Percentiles rank a stretch among this genome's conserved stretches.
Evolutionary conservation across 2,797 vertebrate genomes (phyloP).

Genomic region (Clamator glandarius): DNA sequence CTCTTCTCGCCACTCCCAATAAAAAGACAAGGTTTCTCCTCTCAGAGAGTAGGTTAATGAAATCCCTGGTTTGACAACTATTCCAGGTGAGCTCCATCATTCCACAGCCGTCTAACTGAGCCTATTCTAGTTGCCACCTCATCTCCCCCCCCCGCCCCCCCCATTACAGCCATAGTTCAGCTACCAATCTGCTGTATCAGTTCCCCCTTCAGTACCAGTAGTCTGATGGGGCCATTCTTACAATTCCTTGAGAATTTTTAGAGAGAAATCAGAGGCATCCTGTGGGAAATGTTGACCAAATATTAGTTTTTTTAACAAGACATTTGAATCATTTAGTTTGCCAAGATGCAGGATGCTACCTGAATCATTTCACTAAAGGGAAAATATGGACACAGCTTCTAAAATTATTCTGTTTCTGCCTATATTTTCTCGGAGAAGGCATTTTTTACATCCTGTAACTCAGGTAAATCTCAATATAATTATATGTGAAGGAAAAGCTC

Average conservation of each 20-base stretch:
- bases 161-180: background rate
- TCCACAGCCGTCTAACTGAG: background rate
- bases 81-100: background rate
- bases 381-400: background rate
- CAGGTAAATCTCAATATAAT: slow-evolving; percentile 40
- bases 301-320: background rate
- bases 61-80: background rate
- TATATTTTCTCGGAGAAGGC: background rate
- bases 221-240: background rate
- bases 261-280: background rate
- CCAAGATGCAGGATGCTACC: background rate
- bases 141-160: background rate
- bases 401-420: background rate
- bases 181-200: background rate
- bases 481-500: background rate
- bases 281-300: background rate
- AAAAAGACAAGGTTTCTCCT: background rate
- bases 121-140: background rate
- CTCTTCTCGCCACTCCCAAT: background rate
- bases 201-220: background rate
- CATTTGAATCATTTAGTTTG: background rate
- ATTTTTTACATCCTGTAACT: background rate
- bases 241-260: background rate
- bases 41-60: background rate
- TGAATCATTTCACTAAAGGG: background rate